Conservation (phyloP, 2,113 vertebrate species). For the Pseudopodoces humilis region DNA sequence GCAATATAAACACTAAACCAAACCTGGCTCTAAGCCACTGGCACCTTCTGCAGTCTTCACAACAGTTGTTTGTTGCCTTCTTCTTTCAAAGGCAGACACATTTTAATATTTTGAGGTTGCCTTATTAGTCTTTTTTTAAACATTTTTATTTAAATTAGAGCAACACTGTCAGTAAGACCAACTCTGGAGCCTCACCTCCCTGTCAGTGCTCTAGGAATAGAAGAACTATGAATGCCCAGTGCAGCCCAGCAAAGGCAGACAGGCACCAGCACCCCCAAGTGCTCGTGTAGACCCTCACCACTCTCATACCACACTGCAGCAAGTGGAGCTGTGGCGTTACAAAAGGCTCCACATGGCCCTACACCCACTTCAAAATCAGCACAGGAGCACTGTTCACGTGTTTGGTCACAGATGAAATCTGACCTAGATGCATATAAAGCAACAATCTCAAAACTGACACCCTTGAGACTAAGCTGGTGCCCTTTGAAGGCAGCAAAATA, state of each 20-base stretch:
- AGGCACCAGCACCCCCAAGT: not conserved
- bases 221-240: not conserved
- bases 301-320: not conserved
- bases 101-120: not conserved
- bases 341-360: not conserved
- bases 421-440: slow-evolving; percentile 65
- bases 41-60: not conserved
- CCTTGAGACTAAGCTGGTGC: not conserved
- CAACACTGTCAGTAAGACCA: not conserved
- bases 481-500: slow-evolving; percentile 29
- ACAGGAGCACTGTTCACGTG: not conserved
- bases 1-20: not conserved
- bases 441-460: slow-evolving; percentile 4
- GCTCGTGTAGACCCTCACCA: not conserved
- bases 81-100: not conserved
- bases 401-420: slow-evolving; percentile 26
- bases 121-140: not conserved
- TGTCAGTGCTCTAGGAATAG: not conserved
- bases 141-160: not conserved
- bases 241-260: not conserved
- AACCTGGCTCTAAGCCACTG: not conserved
- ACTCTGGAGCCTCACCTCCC: not conserved
- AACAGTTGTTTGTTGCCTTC: not conserved
- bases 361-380: not conserved
- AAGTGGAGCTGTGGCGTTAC: not conserved